Base-by-base conservation (phyloP, 2,888 invertebrate species). In the Drosophila barbarae region DNA sequence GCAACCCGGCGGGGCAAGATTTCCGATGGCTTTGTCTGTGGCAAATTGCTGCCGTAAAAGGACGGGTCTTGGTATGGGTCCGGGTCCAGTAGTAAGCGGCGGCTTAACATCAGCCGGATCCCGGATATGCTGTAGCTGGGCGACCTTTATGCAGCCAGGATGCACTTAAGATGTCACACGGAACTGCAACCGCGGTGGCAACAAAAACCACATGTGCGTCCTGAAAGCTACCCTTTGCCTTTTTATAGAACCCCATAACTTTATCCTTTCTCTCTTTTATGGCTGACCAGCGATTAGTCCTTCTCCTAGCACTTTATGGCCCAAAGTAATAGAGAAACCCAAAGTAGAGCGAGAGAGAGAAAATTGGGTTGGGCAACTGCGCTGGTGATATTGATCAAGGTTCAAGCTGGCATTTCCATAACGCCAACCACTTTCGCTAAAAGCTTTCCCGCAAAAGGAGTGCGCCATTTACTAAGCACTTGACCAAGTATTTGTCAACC, bases 101-200 rank as follows among this genome's bases (percentile, higher is more conserved):
- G 38, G 58, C 69, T 70, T 63, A 64, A 67, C 69, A 69, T 58
- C 61, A 34, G 41, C 56, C 44, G 53, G 56, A 69, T 60, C 26
- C 26, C 50, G 51, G 34, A 41, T 41, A 41, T 41, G 21, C 21
- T 21, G 18, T 28, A 44, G 50, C 55, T 39, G 30, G 3, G 53
- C 54, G 52, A 52, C 61, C 60, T 51, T 35, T 28, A 38, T 61
- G 61, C 63, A 65, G 42, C 53, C 74, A 56, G 72, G 68, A 56
- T 85, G 80, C 85, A 81, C 85, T 81, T 81, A 81, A 85, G 79
- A 76, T 84, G 81, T 78, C 82, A 78, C 70, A 73, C 60, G 65
- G 55, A 67, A 63, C 21, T 59, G 72, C 60, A 58, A 54, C 49
- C 35, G n/a, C 50, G 44, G 60, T 13, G 28, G 44, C 50, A 39